Conservation (phyloP, 2,797 vertebrate species). For the Macroramphosus scolopax region DNA sequence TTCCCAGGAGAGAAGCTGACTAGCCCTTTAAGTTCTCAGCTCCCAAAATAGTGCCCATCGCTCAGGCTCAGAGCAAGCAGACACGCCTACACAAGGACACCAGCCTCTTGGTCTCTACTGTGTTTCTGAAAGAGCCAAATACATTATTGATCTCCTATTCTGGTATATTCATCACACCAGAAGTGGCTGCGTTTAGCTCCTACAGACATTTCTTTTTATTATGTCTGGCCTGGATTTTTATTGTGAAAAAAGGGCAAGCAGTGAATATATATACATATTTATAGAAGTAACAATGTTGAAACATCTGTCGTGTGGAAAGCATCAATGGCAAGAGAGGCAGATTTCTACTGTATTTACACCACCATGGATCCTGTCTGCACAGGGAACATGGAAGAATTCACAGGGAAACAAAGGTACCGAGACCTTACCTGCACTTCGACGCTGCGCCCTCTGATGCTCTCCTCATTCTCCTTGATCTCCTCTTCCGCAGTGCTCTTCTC, state of each 20-base stretch:
- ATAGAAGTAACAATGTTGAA: no score
- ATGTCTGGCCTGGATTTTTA: constrained; percentile 1
- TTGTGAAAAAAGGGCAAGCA: neutral
- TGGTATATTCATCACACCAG: constrained; percentile 10
- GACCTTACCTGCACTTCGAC: constrained; percentile 90
- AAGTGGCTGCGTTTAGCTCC: constrained; percentile 11
- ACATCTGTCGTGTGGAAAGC: constrained; percentile 2
- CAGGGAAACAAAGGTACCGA: neutral
- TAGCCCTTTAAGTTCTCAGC: constrained; percentile 40
- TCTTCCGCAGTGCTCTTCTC: constrained; percentile 94
- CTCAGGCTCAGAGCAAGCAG: constrained; percentile 39
- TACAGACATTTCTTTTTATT: neutral
- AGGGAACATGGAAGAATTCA: constrained; percentile 3
- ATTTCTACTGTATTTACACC: no score
- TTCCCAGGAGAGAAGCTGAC: constrained; percentile 22
- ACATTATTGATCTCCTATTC: constrained; percentile 39
- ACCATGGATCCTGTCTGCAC: neutral
- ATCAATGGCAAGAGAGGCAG: neutral
- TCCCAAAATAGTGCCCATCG: constrained; percentile 68
- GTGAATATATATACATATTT: no score
- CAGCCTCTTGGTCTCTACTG: constrained; percentile 22
- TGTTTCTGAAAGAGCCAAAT: constrained; percentile 20
- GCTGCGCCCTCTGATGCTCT: constrained; percentile 87
- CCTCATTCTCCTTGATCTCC: constrained; percentile 96
- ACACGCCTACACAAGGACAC: constrained; percentile 41